Evolutionary conservation across 2,888 invertebrate species (phyloP), one percentile per base, ranked within the genome.

Genomic region (Tachina grossa): DNA sequence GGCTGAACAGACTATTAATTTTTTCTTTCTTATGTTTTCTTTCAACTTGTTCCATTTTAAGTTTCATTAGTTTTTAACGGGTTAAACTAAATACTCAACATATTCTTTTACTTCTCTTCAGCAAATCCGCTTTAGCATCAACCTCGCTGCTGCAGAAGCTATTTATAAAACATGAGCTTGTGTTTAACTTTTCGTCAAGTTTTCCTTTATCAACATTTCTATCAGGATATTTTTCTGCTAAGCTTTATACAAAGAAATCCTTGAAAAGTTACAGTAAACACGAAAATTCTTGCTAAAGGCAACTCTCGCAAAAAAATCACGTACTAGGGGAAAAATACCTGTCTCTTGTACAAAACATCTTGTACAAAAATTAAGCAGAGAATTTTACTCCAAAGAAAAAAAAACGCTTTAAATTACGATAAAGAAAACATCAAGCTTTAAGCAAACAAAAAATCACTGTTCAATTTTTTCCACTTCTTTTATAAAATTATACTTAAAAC

Each of bases 151-250:
- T 8, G 14, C 41, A 19, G 6, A 78, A 61, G 2, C 39, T 49
- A 31, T 59, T 63, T 55, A 22, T 16, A 16, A 57, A 61, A 69
- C 43, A 51, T 51, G 16, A 45, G 5, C 31, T 22, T 13, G 16
- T 55, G 16, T 55, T 71, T 2, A 63, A 39, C 22, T 63, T 80
- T 71, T 66, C 80, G 9, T 22, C 51, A 80, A 80, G 16, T 74
- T 66, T 72, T 47, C 19, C 11, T 55, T 53, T 63, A 63, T 43
- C 4, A 78, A 71, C 13, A 61, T 45, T 69, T 55, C n/a, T 39
- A 9, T n/a, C 14, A 55, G 14, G 8, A 51, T 51, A 9, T 63
- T 4, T 77, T 76, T 66, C 55, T 16, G 45, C 8, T 16, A 13
- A 47, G 63, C 9, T 53, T 61, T 31, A 19, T 55, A 13, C 14